These are phyloP conservation scores for Crocuta crocuta DNA, from an alignment of 2,113 vertebrate genomes.

Conservation along the genomic window DNA sequence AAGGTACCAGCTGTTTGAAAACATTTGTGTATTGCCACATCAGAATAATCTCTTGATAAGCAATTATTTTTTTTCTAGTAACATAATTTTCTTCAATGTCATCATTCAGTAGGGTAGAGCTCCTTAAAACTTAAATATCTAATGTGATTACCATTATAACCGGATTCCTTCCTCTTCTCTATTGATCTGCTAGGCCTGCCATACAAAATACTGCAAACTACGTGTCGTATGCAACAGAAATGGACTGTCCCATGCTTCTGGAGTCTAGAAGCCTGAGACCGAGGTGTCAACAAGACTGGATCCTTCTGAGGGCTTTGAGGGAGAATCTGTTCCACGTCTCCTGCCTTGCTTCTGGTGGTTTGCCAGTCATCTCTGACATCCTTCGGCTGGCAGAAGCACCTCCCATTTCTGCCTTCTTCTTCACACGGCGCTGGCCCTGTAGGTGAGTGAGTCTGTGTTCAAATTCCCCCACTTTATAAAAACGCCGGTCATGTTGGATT, in stretches of 20 bases:
- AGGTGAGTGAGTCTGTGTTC: not conserved
- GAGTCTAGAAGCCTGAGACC: not conserved
- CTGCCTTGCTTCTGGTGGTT: not conserved
- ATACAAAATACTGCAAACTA: not conserved
- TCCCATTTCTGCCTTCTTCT: not conserved
- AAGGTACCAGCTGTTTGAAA: conserved; percentile 85
- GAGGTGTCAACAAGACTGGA: too few species aligned
- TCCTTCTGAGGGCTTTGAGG: not conserved
- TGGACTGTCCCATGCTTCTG: not conserved
- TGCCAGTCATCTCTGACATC: not conserved
- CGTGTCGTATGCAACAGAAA: not conserved
- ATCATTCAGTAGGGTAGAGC: not conserved
- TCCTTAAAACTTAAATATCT: conserved; percentile 8
- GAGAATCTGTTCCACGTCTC: not conserved
- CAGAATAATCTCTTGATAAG: conserved; percentile 54
- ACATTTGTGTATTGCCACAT: conserved; percentile 79
- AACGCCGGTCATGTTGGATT: not conserved
- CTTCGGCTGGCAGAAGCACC: not conserved
- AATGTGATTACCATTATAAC: not conserved
- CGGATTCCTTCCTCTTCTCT: not conserved
- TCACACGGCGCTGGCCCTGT: not conserved
- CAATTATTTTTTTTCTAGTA: not conserved
- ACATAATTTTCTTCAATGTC: conserved; percentile 32
- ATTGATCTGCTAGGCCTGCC: not conserved
- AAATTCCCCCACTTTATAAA: not conserved